Evolutionary conservation across 1,140 invertebrate species (phyloP), one percentile per base, ranked within the genome.

Genomic region (Lordiphosa clarofinis): DNA sequence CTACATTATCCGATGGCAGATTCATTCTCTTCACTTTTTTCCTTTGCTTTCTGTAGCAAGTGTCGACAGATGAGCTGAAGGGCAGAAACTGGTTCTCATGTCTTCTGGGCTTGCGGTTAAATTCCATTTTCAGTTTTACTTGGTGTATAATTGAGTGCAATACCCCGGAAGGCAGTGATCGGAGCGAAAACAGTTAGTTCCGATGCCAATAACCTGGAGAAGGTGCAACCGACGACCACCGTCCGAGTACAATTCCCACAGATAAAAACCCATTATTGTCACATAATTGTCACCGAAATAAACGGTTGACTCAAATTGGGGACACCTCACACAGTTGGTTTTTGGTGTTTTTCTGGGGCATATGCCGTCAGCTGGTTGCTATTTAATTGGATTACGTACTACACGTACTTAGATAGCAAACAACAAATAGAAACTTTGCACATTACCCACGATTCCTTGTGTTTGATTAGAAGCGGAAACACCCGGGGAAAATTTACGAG

Each of bases 221-320:
- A 31, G 28, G 7, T 31, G 28, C 7, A 19, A 19, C 19, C 19
- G n/a, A n/a, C n/a, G 15, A 15, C 1, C 15, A 15, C 15, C 15
- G 15, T 15, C 15, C 24, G 2, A 8, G 28, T 31, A 5, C 21
- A 6, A 24, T 31, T 31, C 28, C 28, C 28, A 31, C 37, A 74
- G 54, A 73, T 69, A 73, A 56, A 48, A 40, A 15, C n/a, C 68
- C 72, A 81, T 81, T 82, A 81, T 82, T 68, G 72, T 68, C 63
- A 36, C 65, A 71, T 67, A 79, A 79, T 79, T 76, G 63, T 57
- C 38, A 56, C 57, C 59, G 40, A 71, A 81, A 81, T 81, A 82
- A 81, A 60, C 72, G 68, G 49, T 56, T 81, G 76, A 81, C 44
- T 67, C 72, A 67, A 82, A 82, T 82, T 56, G 61, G 39, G 76